Percentiles rank a stretch among this genome's conserved stretches.
Evolutionary conservation across 2,113 vertebrate genomes (phyloP).

Genomic region (Gulo gulo): DNA sequence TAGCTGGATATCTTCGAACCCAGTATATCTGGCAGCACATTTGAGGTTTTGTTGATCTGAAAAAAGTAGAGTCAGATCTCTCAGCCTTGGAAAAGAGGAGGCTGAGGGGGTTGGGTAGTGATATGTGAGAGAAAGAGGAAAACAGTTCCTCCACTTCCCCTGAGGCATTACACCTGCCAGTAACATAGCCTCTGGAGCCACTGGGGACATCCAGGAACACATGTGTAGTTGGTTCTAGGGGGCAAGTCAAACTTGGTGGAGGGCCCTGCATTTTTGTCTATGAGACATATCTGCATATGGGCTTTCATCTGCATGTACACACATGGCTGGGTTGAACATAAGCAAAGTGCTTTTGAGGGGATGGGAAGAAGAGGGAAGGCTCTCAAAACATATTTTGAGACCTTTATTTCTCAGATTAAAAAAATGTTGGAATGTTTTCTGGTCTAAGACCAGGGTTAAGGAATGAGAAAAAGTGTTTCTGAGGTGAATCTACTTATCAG

Average conservation of each 20-base stretch:
- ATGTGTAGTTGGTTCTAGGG: neutral
- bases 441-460: neutral
- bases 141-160: neutral
- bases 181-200: neutral
- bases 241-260: neutral
- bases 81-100: neutral
- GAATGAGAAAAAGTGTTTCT: neutral
- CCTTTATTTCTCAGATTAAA: neutral
- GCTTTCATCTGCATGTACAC: neutral
- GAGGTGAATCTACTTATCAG: neutral
- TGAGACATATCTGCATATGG: neutral
- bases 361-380: neutral
- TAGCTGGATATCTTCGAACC: neutral
- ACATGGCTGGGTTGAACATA: neutral
- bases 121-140: neutral
- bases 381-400: slow-evolving; percentile 26
- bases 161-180: neutral
- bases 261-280: neutral
- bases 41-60: neutral
- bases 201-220: neutral
- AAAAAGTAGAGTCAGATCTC: neutral
- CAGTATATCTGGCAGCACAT: neutral
- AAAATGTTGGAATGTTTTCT: neutral
- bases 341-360: neutral
- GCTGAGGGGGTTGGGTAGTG: neutral